These are phyloP conservation scores for Melinaea marsaeus DNA, from an alignment of 2,888 invertebrate genomes.

Conservation along the genomic window DNA sequence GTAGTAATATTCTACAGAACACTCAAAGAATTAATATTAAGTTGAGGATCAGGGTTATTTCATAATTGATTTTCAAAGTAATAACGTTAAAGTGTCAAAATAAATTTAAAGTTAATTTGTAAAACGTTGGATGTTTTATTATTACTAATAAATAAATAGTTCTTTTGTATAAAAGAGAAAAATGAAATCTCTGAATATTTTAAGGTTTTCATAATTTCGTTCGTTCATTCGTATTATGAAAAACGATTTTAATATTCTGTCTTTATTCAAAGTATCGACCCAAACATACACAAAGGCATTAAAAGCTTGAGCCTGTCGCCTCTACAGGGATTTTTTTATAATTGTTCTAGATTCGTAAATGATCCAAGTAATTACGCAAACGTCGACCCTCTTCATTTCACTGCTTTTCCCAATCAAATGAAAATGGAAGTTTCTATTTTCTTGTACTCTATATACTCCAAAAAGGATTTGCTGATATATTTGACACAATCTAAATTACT, in stretches of 20 bases:
- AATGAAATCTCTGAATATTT: too few species aligned
- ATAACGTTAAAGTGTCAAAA: too few species aligned
- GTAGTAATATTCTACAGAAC: constrained; percentile 10
- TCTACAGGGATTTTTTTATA: constrained; percentile 69
- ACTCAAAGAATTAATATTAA: constrained; percentile 12
- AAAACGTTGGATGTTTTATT: too few species aligned
- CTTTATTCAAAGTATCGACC: too few species aligned
- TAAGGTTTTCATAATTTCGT: too few species aligned
- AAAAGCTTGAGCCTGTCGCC: constrained; percentile 10
- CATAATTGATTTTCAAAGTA: background rate
- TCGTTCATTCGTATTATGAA: too few species aligned
- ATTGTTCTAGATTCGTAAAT: constrained; percentile 72
- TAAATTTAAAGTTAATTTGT: too few species aligned
- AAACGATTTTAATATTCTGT: too few species aligned
- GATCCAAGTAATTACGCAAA: constrained; percentile 74
- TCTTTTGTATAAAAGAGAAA: too few species aligned
- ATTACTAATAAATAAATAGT: too few species aligned
- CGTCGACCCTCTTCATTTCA: constrained; percentile 75
- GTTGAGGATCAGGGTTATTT: constrained; percentile 14
- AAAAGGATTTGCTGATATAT: constrained; percentile 23
- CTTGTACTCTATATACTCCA: constrained; percentile 38
- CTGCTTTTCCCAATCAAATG: constrained; percentile 42
- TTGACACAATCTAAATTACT: constrained; percentile 1
- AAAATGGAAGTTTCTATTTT: constrained; percentile 59
- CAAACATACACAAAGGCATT: too few species aligned